Conservation (phyloP, 92 coral and sea anemone species). For the Desmophyllum pertusum region DNA sequence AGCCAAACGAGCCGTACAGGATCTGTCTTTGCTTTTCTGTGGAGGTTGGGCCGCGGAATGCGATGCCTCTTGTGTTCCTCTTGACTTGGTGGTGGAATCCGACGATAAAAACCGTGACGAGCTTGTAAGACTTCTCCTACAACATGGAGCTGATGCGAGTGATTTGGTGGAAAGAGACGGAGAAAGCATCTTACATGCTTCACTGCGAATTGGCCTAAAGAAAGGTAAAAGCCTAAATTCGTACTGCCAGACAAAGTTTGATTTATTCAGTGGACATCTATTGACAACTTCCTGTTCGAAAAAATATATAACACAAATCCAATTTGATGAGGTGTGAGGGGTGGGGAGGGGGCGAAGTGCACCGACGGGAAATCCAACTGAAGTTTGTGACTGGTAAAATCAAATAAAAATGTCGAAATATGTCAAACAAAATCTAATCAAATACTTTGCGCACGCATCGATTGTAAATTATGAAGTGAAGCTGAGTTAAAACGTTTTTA, state of each 20-base stretch:
- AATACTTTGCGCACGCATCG: no score
- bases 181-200: constrained; percentile 2
- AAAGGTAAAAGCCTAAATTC: not conserved
- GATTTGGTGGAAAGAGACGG: constrained; percentile 53
- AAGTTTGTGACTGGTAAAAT: no score
- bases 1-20: not conserved
- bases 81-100: constrained; percentile 58
- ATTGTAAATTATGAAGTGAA: no score
- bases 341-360: no score
- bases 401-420: no score
- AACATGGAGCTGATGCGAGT: constrained; percentile 63
- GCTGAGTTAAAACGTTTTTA: no score
- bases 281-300: not conserved
- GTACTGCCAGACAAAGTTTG: no score
- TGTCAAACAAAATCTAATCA: no score
- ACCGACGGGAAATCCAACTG: no score
- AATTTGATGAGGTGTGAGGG: no score
- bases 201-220: not conserved
- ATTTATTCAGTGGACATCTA: no score
- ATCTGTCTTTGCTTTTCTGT: not conserved
- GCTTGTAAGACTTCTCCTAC: constrained; percentile 51
- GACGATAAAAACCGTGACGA: constrained; percentile 24
- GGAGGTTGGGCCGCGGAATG: constrained; percentile 27
- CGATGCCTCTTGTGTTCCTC: constrained; percentile 68
- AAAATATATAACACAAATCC: not conserved